A percentile compares a stretch with the other conserved stretches of the same genome.
phyloP scores from a whole-genome alignment of 2,113 vertebrate genomes.

The Dipodomys merriami region DNA sequence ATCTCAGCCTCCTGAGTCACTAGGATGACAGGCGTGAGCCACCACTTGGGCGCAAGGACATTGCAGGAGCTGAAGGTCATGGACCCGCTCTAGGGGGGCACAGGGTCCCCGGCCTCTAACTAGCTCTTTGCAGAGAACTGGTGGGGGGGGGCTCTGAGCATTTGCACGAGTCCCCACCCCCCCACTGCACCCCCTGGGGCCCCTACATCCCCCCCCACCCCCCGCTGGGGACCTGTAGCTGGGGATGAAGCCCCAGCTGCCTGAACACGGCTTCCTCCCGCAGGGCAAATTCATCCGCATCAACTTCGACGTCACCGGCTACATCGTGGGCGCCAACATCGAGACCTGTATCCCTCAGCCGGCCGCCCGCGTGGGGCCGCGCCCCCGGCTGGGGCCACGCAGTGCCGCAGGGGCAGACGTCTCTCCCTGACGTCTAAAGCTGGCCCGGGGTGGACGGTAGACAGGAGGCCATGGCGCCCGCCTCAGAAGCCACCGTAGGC shows the following conservation, averaged over 20 bases:
- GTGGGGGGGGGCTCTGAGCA: background rate
- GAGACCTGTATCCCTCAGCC: constrained; percentile 91
- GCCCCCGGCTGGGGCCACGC: no score
- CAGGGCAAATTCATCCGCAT: constrained; percentile 94
- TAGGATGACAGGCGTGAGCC: no score
- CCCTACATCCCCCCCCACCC: background rate
- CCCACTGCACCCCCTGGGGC: no score
- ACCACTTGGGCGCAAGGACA: no score
- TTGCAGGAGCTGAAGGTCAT: no score
- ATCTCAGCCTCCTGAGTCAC: no score
- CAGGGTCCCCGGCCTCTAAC: no score
- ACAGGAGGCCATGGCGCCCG: background rate
- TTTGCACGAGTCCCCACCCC: rapidly evolving
- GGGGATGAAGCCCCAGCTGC: background rate
- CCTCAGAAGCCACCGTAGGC: background rate
- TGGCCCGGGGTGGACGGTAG: background rate
- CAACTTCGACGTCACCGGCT: constrained; percentile 92
- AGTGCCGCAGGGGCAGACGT: background rate
- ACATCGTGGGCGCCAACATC: constrained; percentile 92
- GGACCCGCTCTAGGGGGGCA: no score
- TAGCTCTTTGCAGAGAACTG: rapidly evolving
- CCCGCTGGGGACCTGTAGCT: background rate
- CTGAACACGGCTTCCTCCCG: constrained; percentile 58
- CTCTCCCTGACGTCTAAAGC: background rate
- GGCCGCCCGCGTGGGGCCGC: background rate